phyloP scores from a whole-genome alignment of 2,888 invertebrate genomes.

The Sarcophaga variegata region DNA sequence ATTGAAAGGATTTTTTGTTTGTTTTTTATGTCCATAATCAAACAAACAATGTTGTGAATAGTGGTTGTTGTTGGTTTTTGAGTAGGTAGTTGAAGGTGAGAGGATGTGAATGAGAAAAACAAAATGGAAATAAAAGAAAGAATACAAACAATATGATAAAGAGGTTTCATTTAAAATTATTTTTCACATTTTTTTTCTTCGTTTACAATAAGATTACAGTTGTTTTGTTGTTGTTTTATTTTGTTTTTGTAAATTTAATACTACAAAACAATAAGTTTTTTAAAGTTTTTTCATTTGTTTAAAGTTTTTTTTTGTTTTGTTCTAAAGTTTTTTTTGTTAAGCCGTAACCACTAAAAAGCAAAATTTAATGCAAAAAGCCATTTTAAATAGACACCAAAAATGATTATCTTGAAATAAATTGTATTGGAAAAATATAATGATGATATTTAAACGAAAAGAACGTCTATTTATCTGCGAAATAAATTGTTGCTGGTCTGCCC shows the following conservation, averaged over 20 bases:
- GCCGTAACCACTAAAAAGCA: conserved; percentile 53
- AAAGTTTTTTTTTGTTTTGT: not conserved
- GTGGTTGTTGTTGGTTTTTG: conserved; percentile 3
- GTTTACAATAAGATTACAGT: conserved; percentile 34
- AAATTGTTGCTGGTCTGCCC: no score
- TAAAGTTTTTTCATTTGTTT: no score
- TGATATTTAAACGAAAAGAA: not conserved
- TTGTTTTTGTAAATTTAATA: conserved; percentile 46
- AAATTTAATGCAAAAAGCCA: conserved; percentile 42
- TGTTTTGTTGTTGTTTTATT: conserved; percentile 25
- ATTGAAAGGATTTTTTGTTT: conserved; percentile 55
- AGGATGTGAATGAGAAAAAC: conserved; percentile 11
- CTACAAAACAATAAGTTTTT: not conserved
- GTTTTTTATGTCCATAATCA: conserved; percentile 57
- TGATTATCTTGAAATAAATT: not conserved
- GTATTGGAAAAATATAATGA: not conserved
- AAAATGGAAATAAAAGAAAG: conserved; percentile 13
- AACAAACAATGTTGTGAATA: conserved; percentile 45
- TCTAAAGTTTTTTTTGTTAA: conserved; percentile 28
- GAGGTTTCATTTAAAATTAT: not conserved
- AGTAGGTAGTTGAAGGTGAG: conserved; percentile 20
- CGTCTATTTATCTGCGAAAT: no score
- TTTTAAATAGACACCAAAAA: conserved; percentile 61
- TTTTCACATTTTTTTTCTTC: not conserved
- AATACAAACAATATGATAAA: conserved; percentile 32